Evolutionary conservation across 2,888 invertebrate genomes (phyloP).

Genomic region (Leptinotarsa juncta): DNA sequence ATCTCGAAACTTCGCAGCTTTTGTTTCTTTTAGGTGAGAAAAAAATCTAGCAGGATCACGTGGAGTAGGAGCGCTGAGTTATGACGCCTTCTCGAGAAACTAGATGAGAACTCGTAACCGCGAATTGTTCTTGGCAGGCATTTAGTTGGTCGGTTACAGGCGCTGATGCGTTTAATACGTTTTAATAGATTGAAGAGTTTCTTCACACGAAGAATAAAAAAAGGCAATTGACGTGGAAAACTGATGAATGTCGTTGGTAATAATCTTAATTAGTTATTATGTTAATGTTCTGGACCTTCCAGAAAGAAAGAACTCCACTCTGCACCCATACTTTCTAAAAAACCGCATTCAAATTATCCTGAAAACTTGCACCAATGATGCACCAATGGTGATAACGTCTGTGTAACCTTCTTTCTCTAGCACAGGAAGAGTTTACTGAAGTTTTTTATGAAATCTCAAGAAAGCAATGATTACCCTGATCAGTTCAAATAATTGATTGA

Average conservation of each 20-base stretch:
- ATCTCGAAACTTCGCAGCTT: constrained; percentile 46
- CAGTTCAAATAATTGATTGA: no score
- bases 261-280: no score
- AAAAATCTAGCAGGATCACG: constrained; percentile 15
- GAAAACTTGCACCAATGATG: no score
- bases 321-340: no score
- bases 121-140: constrained; percentile 10
- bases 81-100: constrained; percentile 7
- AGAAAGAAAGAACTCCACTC: no score
- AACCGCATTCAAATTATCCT: no score
- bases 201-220: constrained; percentile 1
- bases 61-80: constrained; percentile 13
- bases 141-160: constrained; percentile 3
- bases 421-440: no score
- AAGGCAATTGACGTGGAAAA: neutral
- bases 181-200: constrained; percentile 9
- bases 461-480: no score
- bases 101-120: constrained; percentile 14
- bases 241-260: neutral
- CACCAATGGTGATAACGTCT: no score
- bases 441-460: no score
- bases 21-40: constrained; percentile 42
- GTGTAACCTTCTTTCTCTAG: no score
- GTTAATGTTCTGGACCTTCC: no score
- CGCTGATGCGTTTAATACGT: constrained; percentile 13